Conservation (phyloP, 1,140 invertebrate species). For the Riptortus pedestris region DNA sequence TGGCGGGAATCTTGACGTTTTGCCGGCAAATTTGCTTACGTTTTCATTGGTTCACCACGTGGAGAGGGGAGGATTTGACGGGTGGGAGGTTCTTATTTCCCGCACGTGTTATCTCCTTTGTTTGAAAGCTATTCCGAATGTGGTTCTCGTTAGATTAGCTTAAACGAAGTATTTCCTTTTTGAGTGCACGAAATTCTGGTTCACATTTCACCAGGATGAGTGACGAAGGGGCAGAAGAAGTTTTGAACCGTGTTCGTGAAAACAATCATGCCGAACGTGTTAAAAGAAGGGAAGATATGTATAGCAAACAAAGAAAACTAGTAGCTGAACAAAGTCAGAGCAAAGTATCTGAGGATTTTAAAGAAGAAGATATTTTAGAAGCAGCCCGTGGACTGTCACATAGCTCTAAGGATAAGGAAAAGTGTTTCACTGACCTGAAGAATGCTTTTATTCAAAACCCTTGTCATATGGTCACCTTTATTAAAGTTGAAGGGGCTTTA, state of each 20-base stretch:
- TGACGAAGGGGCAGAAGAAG: neutral
- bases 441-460: slow-evolving; percentile 37
- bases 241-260: slow-evolving; percentile 1
- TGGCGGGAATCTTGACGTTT: no score
- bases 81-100: neutral
- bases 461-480: slow-evolving; percentile 36
- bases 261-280: slow-evolving; percentile 5
- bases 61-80: no score
- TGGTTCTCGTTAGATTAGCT: neutral
- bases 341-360: neutral
- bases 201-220: no score
- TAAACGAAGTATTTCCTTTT: neutral
- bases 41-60: no score
- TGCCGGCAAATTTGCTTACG: no score
- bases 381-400: neutral
- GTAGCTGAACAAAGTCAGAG: neutral
- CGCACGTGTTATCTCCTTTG: neutral
- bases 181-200: no score
- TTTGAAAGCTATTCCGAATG: neutral
- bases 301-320: neutral
- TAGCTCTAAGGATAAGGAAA: slow-evolving; percentile 1
- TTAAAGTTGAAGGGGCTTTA: slow-evolving; percentile 38
- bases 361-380: slow-evolving; percentile 6
- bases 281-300: slow-evolving; percentile 4
- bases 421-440: slow-evolving; percentile 33